Evolutionary conservation across 2,113 vertebrate genomes (phyloP), one percentile per base, ranked within the genome.

Genomic region (Cricetomys ansorgei): DNA sequence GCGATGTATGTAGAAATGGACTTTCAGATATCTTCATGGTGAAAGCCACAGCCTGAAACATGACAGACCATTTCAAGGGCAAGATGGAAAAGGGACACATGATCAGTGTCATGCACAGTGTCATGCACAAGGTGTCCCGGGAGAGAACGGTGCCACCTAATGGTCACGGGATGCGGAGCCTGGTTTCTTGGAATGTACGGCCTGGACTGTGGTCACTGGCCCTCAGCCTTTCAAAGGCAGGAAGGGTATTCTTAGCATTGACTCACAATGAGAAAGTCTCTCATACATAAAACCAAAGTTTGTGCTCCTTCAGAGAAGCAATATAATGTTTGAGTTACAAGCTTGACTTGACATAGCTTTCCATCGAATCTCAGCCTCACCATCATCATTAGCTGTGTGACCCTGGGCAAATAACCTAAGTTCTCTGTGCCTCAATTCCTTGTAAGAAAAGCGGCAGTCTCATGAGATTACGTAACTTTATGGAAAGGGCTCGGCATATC

Each of bases 71-170:
- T 81, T 90, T 94, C 85, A 72, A 80, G 80, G 21, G 12, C 17
- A 79, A 92, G 50, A 40, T 43, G n/a, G 62, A n/a, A 77, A 70
- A 65, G 53, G 16, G 43, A 12, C 7, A 40, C 55, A 19, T 4
- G 29, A 37, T 73, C 3, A 6, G 29, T 21, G 62, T 67, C 25
- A 29, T 5, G 53, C 9, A 48, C 3, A 6, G 29, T 21, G 62
- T 67, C 25, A 29, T 5, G 53, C 9, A 48, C 80, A 21, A 23
- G 17, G 23, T 37, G 19, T 25, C 72, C 53, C 40, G 53, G 73
- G 83, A 73, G 72, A 55, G 34, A 53, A 91, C 48, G 96, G 93
- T n/a, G 93, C 76, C 97, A 94, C 80, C 97, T 97, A 88, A 94
- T 94, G 89, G 80, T 25, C n/a, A 15, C 0, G 4, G 2, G 13